Evolutionary conservation across 2,888 invertebrate species (phyloP), one percentile per base, ranked within the genome.

Genomic region (Gonocerus acuteangulatus): DNA sequence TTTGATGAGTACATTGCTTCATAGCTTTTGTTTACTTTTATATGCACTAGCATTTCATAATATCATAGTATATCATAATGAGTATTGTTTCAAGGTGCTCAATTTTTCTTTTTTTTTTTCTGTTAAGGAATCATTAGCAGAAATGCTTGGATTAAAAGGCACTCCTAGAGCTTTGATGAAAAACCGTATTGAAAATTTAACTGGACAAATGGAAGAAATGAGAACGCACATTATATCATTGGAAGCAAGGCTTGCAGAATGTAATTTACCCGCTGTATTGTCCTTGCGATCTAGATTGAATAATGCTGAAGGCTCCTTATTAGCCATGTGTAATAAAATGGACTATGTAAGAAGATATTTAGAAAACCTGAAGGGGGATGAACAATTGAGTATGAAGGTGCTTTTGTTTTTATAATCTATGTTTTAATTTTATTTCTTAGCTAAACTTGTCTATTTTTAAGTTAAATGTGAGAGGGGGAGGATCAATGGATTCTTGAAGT

Each of bases 181-280:
- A 62, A 32, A 47, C 13, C 47, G 60, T 36, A 60, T 65, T 16
- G 66, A 66, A 16, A 61, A 61, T 9, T 65, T 68, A 22, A 63
- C 39, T 9, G 52, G 61, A n/a, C 63, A 66, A 44, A 44, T 68
- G 18, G 67, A 67, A 45, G 65, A 66, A 39, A 67, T 62, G 45
- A 54, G 64, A 45, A 36, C 27, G 15, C 64, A 62, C 42, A 65
- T 66, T 23, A 19, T 42, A 9, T 48, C 58, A 22, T 49, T 68
- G 49, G 62, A 67, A 32, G 71, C 71, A 27, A 73, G 74, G 48
- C 73, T 75, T 16, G 71, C 69, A 63, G 74, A 73, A 65, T 72
- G 71, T 49, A 74, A 62, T 32, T 49, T 59, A 34, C 49, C 62
- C 16, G 48, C 49, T 22, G 49, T 65, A n/a, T 22, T 45, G 32